These are phyloP conservation scores for Bergia puertoricense DNA, from an alignment of 92 coral and sea anemone species.

Conservation along the genomic window DNA sequence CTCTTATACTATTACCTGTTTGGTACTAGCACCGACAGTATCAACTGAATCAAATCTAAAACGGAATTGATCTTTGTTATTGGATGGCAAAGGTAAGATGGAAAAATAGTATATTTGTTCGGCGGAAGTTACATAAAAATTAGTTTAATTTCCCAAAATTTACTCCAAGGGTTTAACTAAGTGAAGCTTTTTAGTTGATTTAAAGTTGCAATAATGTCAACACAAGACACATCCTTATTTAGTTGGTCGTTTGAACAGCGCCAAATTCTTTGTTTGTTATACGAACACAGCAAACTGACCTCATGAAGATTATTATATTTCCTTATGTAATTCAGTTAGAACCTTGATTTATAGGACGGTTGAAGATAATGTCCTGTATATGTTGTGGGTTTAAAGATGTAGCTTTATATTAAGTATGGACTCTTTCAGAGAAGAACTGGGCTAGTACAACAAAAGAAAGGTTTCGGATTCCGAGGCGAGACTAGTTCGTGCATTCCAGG, in stretches of 20 bases:
- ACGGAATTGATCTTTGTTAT: neutral
- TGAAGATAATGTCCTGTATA: neutral
- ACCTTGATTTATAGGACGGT: neutral
- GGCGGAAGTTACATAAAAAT: neutral
- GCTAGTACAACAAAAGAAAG: too few relatives aligned
- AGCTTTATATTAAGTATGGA: neutral
- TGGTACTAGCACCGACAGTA: neutral
- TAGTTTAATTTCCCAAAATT: neutral
- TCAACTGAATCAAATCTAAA: neutral
- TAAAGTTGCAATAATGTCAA: neutral
- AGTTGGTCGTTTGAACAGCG: neutral
- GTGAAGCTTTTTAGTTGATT: neutral
- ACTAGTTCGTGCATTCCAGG: neutral
- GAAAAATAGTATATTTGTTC: neutral
- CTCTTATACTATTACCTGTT: constrained; percentile 19
- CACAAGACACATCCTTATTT: neutral
- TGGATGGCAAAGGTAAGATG: neutral
- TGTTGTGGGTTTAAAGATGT: neutral
- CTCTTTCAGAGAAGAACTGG: neutral
- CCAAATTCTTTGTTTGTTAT: neutral
- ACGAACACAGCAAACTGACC: neutral
- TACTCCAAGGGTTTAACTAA: neutral
- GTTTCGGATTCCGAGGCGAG: neutral
- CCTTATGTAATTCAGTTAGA: neutral
- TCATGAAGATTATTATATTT: neutral